phyloP scores from a whole-genome alignment of 1,140 invertebrate species.

The Heliothis virescens region DNA sequence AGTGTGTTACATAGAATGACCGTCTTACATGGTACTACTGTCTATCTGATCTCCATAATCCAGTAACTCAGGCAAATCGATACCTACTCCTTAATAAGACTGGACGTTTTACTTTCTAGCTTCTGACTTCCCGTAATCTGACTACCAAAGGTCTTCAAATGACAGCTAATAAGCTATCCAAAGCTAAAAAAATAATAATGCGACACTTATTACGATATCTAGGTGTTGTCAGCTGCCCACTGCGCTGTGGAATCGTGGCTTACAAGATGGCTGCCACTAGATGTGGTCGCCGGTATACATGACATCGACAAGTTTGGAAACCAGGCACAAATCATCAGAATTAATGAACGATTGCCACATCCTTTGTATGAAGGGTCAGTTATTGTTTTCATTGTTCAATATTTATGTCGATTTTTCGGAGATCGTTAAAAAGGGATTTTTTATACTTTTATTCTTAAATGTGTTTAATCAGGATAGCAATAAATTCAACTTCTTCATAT shows the following conservation, averaged over 20 bases:
- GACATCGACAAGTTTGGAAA: slow-evolving; percentile 70
- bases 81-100: too few relatives aligned
- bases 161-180: too few relatives aligned
- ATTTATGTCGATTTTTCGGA: too few relatives aligned
- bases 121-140: too few relatives aligned
- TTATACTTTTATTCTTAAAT: background rate
- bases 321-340: slow-evolving; percentile 62
- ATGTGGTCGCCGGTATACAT: slow-evolving; percentile 79
- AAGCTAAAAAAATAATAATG: too few relatives aligned
- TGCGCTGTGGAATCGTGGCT: slow-evolving; percentile 73
- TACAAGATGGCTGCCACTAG: slow-evolving; percentile 74
- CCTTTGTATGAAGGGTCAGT: slow-evolving; percentile 78
- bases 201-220: slow-evolving; percentile 17
- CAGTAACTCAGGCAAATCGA: too few relatives aligned
- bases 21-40: too few relatives aligned
- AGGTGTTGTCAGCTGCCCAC: slow-evolving; percentile 82
- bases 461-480: background rate
- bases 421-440: too few relatives aligned
- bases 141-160: too few relatives aligned
- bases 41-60: too few relatives aligned
- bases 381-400: background rate
- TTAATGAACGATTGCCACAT: slow-evolving; percentile 73
- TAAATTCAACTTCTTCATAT: background rate
- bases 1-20: too few relatives aligned
- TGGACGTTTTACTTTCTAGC: too few relatives aligned